These are phyloP conservation scores for Chaetophractus vellerosus DNA, from an alignment of 2,797 vertebrate genomes.

Conservation along the genomic window DNA sequence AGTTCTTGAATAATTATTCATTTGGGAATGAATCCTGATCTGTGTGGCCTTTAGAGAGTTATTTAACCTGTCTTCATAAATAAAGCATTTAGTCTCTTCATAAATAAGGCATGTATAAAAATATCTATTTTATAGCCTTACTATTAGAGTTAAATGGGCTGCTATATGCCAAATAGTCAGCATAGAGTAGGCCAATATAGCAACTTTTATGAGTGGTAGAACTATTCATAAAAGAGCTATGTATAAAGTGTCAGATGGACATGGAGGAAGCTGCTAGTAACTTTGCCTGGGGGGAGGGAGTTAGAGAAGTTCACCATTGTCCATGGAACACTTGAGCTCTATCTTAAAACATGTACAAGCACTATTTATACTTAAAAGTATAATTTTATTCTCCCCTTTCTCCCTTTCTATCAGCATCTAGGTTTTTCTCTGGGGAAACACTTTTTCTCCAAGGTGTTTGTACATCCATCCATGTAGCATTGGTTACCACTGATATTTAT, in stretches of 20 bases:
- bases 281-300: not conserved
- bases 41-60: not conserved
- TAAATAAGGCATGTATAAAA: not conserved
- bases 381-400: not conserved
- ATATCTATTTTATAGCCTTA: slow-evolving; percentile 39
- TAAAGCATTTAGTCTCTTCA: not conserved
- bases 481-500: not conserved
- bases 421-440: not conserved
- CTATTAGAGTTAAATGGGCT: slow-evolving; percentile 41
- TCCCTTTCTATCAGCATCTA: not conserved
- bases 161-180: slow-evolving; percentile 7
- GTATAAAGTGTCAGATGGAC: not conserved
- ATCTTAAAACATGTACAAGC: not conserved
- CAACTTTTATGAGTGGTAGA: not conserved
- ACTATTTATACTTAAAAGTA: not conserved
- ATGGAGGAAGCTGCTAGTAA: slow-evolving; percentile 13
- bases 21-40: too few species aligned
- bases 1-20: too few species aligned
- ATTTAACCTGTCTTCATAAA: slow-evolving; percentile 21
- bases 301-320: not conserved
- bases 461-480: not conserved
- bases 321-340: not conserved
- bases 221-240: not conserved
- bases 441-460: not conserved
- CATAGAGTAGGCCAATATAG: not conserved